Base-by-base conservation (phyloP, 2,113 vertebrate genomes). In the Grammomys surdaster region DNA sequence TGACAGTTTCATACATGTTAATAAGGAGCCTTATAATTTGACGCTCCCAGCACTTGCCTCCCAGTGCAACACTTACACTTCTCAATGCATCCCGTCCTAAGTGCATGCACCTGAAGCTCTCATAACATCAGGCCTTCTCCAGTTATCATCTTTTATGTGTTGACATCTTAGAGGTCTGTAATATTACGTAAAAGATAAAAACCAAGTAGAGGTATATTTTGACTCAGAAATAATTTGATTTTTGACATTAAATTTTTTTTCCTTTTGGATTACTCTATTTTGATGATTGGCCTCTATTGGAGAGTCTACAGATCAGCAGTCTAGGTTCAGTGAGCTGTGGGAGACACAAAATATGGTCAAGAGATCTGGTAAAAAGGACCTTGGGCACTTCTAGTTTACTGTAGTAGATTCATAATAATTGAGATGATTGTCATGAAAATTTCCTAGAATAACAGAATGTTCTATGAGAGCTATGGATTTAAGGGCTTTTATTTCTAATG, bases 391-490 rank as follows among this genome's bases (percentile, higher is more conserved):
- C 13, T 56, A 20, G 58, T 84, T 8, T 31, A 43, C 58, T 20
- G 0, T 20, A 51, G 17, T 69, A 51, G 67, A 69, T 36, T 69
- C 17, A 22, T 33, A 69, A 51, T 48, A 51, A 26, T 88, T 54
- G 76, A 28, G 6, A 26, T 93, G 51, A 78, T 73, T 43, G 6
- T 1, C 3, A 84, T 80, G 58, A 85, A 33, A 92, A 26, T 12
- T 65, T 90, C 65, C 54, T 78, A 73, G 40, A 90, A 88, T 70
- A 81, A 24, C 69, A 88, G 60, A 94, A n/a, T 54, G 40, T 60
- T 93, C 85, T 88, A 9, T 75, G 7, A 95, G 20, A 13, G 91
- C 90, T 90, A 16, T 84, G n/a, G 13, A 60, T 84, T 96, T 48
- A 11, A 11, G 8, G 13, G 89, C 48, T 93, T 91, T 95, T 6